Evolutionary conservation across 1,140 invertebrate genomes (phyloP).

Genomic region (Andrena cerasifolii): DNA sequence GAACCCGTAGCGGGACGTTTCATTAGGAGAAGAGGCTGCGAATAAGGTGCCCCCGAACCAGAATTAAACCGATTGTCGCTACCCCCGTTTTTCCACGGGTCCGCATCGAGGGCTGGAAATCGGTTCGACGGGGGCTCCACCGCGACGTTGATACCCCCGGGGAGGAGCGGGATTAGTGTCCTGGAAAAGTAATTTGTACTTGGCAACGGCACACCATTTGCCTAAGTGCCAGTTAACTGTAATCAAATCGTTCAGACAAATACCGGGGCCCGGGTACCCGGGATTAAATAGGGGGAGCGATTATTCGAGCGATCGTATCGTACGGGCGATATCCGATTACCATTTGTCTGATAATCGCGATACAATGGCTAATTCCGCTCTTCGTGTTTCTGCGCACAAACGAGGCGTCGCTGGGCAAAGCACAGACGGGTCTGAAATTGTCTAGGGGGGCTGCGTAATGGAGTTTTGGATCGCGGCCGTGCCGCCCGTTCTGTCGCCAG

Average conservation of each 20-base stretch:
- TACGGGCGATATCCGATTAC: conserved; percentile 42
- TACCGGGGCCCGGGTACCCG: neutral
- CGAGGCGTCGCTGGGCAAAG: conserved; percentile 12
- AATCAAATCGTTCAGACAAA: conserved; percentile 33
- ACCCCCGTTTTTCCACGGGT: neutral
- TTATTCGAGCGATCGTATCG: conserved; percentile 36
- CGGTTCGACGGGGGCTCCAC: neutral
- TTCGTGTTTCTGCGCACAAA: conserved; percentile 4
- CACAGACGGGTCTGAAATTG: conserved; percentile 37
- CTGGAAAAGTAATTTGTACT: conserved; percentile 31
- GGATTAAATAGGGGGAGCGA: conserved; percentile 43
- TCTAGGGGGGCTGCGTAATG: conserved; percentile 47
- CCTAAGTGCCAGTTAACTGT: conserved; percentile 30
- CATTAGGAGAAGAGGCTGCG: neutral
- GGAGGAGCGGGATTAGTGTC: neutral
- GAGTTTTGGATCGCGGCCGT: conserved; percentile 62
- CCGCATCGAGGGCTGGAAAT: neutral
- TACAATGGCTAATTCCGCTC: conserved; percentile 38
- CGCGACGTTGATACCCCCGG: neutral
- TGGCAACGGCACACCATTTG: conserved; percentile 9
- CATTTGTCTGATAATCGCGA: conserved; percentile 49
- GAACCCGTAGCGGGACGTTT: neutral
- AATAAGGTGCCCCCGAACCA: neutral
- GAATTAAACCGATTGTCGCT: neutral
- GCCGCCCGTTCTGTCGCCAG: conserved; percentile 35